phyloP scores from a whole-genome alignment of 2,888 invertebrate species.

The Hanleya hanleyi region DNA sequence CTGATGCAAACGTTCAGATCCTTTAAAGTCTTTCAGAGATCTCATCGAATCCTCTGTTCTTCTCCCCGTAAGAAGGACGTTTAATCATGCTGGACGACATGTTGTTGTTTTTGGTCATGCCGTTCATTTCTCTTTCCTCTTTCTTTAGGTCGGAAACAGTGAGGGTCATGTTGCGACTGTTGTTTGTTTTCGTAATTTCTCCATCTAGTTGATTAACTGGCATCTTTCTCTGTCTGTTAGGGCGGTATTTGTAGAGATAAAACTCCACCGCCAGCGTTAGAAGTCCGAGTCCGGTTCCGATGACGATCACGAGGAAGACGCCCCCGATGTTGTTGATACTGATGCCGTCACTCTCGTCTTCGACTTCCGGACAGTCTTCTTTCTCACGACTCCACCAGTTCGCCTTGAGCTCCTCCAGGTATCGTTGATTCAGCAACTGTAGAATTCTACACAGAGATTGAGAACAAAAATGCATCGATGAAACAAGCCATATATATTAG shows the following conservation, averaged over 20 bases:
- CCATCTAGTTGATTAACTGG: neutral
- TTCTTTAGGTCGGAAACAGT: neutral
- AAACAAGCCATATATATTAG: too few species aligned
- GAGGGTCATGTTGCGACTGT: neutral
- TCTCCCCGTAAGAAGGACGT: neutral
- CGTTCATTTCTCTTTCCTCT: conserved; percentile 6
- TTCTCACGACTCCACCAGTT: conserved; percentile 93
- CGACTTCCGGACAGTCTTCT: conserved; percentile 83
- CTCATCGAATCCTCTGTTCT: conserved; percentile 8
- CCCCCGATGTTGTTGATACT: conserved; percentile 98
- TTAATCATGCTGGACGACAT: neutral
- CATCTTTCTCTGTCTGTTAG: neutral
- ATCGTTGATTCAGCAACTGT: conserved; percentile 92
- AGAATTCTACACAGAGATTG: too few species aligned
- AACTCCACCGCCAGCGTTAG: conserved; percentile 94
- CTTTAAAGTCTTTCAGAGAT: conserved; percentile 6
- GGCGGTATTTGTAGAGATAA: conserved; percentile 48
- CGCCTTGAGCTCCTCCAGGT: conserved; percentile 94
- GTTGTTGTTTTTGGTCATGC: neutral
- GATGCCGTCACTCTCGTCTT: conserved; percentile 96
- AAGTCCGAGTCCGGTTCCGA: conserved; percentile 93
- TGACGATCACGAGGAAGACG: conserved; percentile 97
- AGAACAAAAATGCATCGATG: too few species aligned
- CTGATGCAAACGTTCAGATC: too few species aligned
- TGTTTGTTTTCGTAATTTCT: neutral